Evolutionary conservation across 2,113 vertebrate species (phyloP).

Genomic region (Hyla sarda): DNA sequence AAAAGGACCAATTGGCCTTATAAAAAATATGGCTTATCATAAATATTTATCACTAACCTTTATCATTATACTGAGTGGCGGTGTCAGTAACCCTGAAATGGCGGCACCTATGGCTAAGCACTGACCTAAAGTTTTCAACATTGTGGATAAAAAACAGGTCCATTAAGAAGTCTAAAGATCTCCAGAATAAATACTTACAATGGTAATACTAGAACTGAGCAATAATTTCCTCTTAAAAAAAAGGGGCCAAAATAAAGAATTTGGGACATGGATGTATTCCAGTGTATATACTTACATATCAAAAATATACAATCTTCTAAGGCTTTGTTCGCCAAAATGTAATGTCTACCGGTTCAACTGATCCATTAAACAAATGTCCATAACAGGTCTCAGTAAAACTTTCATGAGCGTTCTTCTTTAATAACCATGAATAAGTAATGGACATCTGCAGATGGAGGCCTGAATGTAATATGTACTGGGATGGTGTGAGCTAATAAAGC

Average conservation of each 20-base stretch:
- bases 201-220: no score
- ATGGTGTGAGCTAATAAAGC: background rate
- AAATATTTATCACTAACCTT: no score
- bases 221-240: no score
- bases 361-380: background rate
- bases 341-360: background rate
- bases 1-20: no score
- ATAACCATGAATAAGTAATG: slow-evolving; percentile 36
- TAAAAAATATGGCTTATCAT: no score
- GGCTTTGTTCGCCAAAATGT: background rate
- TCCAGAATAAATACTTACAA: no score
- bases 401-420: slow-evolving; percentile 7
- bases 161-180: no score
- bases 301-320: background rate
- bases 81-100: no score
- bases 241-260: background rate
- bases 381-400: background rate
- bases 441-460: slow-evolving; percentile 6
- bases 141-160: no score
- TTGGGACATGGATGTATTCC: background rate
- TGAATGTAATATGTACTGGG: background rate
- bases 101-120: no score
- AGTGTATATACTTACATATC: background rate
- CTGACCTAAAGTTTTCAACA: no score
- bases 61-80: no score